A percentile compares a stretch with the other conserved stretches of the same genome.
phyloP scores from a whole-genome alignment of 2,888 invertebrate species.

The Rutpela maculata region DNA sequence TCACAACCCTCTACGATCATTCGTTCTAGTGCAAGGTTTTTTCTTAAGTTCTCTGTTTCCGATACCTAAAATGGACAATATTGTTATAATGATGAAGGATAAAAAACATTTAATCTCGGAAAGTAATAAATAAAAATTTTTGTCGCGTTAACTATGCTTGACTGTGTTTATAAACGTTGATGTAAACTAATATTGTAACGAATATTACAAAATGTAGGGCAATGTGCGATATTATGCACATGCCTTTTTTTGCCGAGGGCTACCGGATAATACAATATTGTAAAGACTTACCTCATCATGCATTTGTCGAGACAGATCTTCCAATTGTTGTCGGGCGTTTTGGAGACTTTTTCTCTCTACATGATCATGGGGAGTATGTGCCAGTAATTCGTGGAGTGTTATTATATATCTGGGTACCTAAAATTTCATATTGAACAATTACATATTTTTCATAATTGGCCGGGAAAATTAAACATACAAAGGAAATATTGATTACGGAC shows the following conservation, averaged over 20 bases:
- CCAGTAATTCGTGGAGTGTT: constrained; percentile 91
- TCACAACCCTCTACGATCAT: constrained; percentile 97
- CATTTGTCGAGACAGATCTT: constrained; percentile 90
- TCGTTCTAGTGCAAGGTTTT: constrained; percentile 92
- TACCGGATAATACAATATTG: too few species aligned
- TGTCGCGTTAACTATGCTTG: too few species aligned
- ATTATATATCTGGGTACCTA: constrained; percentile 95
- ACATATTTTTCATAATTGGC: too few species aligned
- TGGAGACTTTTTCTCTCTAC: constrained; percentile 93
- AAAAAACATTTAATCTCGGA: too few species aligned
- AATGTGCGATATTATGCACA: too few species aligned
- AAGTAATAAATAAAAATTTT: too few species aligned
- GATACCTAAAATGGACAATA: constrained; percentile 79
- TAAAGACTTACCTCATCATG: constrained; percentile 83
- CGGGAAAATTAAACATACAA: too few species aligned
- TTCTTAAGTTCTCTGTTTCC: constrained; percentile 93
- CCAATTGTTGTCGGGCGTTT: constrained; percentile 90
- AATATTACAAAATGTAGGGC: too few species aligned
- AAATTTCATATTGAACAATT: constrained; percentile 47
- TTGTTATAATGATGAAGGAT: not conserved
- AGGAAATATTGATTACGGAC: too few species aligned
- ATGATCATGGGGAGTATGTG: constrained; percentile 95
- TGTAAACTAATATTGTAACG: too few species aligned
- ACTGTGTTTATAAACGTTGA: too few species aligned
- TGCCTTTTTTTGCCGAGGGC: too few species aligned